A percentile compares a stretch with the other conserved stretches of the same genome.
Evolutionary conservation across 2,888 invertebrate species (phyloP).

Genomic region (Cheilosia vernalis): DNA sequence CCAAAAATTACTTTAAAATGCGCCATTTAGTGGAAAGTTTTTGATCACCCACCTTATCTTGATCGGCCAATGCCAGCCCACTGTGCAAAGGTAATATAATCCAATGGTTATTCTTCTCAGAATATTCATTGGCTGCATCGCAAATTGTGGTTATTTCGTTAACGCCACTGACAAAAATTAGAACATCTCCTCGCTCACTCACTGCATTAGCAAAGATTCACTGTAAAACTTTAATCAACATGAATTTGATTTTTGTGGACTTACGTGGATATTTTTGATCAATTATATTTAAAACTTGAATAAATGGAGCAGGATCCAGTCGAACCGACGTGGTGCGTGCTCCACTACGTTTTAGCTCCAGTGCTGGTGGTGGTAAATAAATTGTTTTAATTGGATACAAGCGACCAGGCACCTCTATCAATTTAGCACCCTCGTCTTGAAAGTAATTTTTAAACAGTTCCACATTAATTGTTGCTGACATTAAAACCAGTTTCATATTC

Average conservation of each 20-base stretch:
- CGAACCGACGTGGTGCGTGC: conserved; percentile 86
- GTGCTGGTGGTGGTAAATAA: conserved; percentile 88
- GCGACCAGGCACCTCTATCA: conserved; percentile 97
- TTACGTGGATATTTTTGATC: conserved; percentile 91
- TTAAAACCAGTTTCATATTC: conserved; percentile 95
- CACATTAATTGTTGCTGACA: conserved; percentile 99
- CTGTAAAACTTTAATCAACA: not conserved
- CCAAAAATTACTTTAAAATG: not conserved
- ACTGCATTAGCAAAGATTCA: conserved; percentile 81
- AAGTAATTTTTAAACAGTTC: conserved; percentile 97
- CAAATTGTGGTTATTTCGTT: conserved; percentile 95
- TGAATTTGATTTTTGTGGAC: conserved; percentile 57
- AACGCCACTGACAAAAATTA: conserved; percentile 97
- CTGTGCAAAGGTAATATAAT: conserved; percentile 96
- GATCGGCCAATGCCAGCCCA: conserved; percentile 95
- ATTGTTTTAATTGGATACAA: conserved; percentile 95
- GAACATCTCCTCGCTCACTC: conserved; percentile 94
- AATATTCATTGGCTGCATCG: conserved; percentile 93
- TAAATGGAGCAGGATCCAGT: conserved; percentile 96
- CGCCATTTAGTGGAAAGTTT: not conserved
- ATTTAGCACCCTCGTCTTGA: conserved; percentile 89
- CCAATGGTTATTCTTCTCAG: conserved; percentile 91
- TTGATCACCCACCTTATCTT: conserved; percentile 90
- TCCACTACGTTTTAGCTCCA: conserved; percentile 84
- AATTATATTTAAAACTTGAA: conserved; percentile 95